Base-by-base conservation (phyloP, 2,113 vertebrate species). In the Nothobranchius furzeri region DNA sequence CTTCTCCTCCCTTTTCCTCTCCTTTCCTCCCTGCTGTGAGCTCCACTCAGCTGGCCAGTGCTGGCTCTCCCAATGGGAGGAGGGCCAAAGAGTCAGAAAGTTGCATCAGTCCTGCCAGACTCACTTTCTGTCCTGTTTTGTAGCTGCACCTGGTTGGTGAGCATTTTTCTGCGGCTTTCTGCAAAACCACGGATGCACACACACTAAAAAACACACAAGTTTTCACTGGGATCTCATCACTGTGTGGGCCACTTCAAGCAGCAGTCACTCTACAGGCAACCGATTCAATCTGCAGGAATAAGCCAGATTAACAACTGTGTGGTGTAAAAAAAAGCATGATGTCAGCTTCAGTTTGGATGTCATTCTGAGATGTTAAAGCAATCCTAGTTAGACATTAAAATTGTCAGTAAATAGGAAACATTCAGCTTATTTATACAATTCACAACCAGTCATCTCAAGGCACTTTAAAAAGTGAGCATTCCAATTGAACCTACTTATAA, bases 101-200 rank as follows among this genome's bases (percentile, higher is more conserved):
- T 90, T 89, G 88, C 85, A 84, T 88, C 86, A 86, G 77, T 49
- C 24, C 64, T 35, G 60, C 70, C 67, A 75, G 70, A 82, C 73
- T 67, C 53, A 62, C 74, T 35, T 36, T 12, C 7, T 14, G 35
- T 46, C n/a, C 14, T 10, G 15, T 36, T 50, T 24, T 53, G 35
- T 45, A 49, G 48, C 60, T 75, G 75, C 66, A 74, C 70, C 84
- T 35, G 76, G 77, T 79, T 78, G 70, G 76, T 73, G 69, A 17
- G 40, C 60, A 60, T 35, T 35, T 35, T 24, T 13, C 20, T 64
- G 73, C 49, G 66, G 24, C 20, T 72, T 40, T 49, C 63, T 64
- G 73, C 49, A 68, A 30, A 85, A 78, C 85, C 77, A 62, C 79
- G 61, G 58, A 74, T 70, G 67, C 64, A 61, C 0, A 40, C 7